Evolutionary conservation across 2,888 invertebrate genomes (phyloP), one percentile per base, ranked within the genome.

Genomic region (Lydus trimaculatus): DNA sequence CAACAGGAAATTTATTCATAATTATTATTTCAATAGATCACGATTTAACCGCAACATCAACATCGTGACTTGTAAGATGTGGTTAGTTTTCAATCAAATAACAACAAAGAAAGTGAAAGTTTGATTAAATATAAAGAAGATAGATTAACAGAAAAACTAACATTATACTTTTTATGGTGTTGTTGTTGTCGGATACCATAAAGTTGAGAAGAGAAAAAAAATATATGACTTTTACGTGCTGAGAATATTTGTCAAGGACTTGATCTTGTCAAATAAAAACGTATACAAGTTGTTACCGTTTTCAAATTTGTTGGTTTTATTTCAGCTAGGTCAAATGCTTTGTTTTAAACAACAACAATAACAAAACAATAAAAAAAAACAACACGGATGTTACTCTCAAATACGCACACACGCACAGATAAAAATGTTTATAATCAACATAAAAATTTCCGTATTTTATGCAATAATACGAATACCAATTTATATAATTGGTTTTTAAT

Each of bases 21-120:
- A 9, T 31, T 31, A 31, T 5, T 31, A 31, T 20, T 20, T 23
- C 0, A 17, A 48, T 17, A 48, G 2, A 48, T 48, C 48, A 48
- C 48, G 48, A 48, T 48, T 48, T 20, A n/a, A 48, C 48, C 9
- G 1, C 20, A 48, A n/a, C n/a, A n/a, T n/a, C 48, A 20, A 48
- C 20, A 48, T 48, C 48, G 48, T 48, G 48, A 20, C 13, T 48
- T 48, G 9, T 28, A 48, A 48, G 20, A 9, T 48, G 11, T 6
- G 1, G 15, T 20, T n/a, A 20, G 20, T 20, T 48, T 20, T 13
- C 36, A 36, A 15, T 36, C 11, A 43, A 43, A 20, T 9, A 20
- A 48, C 48, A 48, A 48, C 9, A 48, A 48, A 48, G 48, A 48
- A 48, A 9, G 48, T 20, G 48, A 48, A 48, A 48, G 48, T 48